These are phyloP conservation scores for Blennius ocellaris DNA, from an alignment of 2,113 vertebrate genomes.

Conservation along the genomic window DNA sequence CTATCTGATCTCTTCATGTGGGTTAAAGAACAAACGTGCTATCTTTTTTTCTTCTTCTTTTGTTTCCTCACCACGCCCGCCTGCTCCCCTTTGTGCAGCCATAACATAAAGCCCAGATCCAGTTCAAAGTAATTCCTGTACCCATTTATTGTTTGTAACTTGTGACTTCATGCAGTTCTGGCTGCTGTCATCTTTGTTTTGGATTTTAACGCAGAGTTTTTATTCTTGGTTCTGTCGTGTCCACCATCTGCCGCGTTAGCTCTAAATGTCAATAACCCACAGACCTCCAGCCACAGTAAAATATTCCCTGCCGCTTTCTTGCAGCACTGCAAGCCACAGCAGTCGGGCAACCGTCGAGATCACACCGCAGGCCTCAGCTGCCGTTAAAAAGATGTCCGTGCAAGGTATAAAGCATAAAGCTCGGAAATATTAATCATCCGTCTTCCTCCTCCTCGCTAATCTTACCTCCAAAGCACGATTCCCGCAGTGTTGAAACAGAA, in stretches of 20 bases:
- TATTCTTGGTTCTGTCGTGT: slow-evolving; percentile 17
- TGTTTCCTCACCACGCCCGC: not conserved
- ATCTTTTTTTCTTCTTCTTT: not conserved
- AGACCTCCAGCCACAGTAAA: slow-evolving; percentile 32
- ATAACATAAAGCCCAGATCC: slow-evolving; percentile 1
- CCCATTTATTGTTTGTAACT: not conserved
- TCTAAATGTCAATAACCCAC: slow-evolving; percentile 52
- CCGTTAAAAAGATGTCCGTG: not conserved
- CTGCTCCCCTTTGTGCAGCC: not conserved
- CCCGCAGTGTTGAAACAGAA: slow-evolving; percentile 5
- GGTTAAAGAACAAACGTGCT: not conserved
- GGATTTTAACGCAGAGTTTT: slow-evolving; percentile 26
- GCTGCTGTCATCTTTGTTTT: slow-evolving; percentile 12
- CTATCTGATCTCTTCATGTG: not conserved
- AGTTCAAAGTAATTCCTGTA: not conserved
- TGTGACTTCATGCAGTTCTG: slow-evolving; percentile 16
- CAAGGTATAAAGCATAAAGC: slow-evolving; percentile 3
- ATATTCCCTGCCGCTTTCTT: slow-evolving; percentile 28
- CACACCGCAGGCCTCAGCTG: slow-evolving; percentile 4
- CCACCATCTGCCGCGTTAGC: slow-evolving; percentile 50
- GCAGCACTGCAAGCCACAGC: slow-evolving; percentile 13
- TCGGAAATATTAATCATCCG: slow-evolving; percentile 6
- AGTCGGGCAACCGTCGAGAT: slow-evolving; percentile 9
- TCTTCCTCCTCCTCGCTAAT: slow-evolving; percentile 2
- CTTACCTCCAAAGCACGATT: not conserved